Evolutionary conservation across 1,140 invertebrate species (phyloP).

Genomic region (Trichonephila clavata): DNA sequence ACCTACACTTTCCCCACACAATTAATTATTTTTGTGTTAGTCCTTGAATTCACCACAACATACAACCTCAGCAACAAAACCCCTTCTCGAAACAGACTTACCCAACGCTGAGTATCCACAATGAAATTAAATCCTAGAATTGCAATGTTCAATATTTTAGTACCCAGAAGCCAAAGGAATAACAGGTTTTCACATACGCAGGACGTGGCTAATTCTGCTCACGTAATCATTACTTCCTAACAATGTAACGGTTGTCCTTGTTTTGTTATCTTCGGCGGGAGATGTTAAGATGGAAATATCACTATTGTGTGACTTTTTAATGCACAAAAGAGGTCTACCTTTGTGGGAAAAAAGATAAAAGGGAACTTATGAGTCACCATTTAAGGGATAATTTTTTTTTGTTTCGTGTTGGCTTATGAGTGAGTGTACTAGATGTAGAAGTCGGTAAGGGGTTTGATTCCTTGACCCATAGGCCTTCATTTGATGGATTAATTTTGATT

Average conservation of each 20-base stretch:
- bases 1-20: too few relatives aligned
- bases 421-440: too few relatives aligned
- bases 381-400: not conserved
- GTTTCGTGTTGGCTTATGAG: too few relatives aligned
- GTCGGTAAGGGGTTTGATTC: too few relatives aligned
- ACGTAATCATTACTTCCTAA: slow-evolving; percentile 2
- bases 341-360: slow-evolving; percentile 11
- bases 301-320: slow-evolving; percentile 3
- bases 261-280: slow-evolving; percentile 2
- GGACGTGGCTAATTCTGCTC: not conserved
- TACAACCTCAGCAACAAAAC: not conserved
- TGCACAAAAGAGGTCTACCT: slow-evolving; percentile 2
- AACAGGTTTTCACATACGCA: not conserved
- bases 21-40: not conserved
- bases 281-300: not conserved
- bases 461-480: too few relatives aligned
- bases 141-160: not conserved
- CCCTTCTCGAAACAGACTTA: not conserved
- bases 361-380: not conserved
- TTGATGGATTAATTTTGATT: too few relatives aligned
- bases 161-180: not conserved
- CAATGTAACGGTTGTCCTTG: slow-evolving; percentile 29
- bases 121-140: slow-evolving; percentile 14
- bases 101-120: not conserved
- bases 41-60: not conserved